These are phyloP conservation scores for Chionoecetes opilio DNA, from an alignment of 1,140 invertebrate genomes.

Conservation along the genomic window DNA sequence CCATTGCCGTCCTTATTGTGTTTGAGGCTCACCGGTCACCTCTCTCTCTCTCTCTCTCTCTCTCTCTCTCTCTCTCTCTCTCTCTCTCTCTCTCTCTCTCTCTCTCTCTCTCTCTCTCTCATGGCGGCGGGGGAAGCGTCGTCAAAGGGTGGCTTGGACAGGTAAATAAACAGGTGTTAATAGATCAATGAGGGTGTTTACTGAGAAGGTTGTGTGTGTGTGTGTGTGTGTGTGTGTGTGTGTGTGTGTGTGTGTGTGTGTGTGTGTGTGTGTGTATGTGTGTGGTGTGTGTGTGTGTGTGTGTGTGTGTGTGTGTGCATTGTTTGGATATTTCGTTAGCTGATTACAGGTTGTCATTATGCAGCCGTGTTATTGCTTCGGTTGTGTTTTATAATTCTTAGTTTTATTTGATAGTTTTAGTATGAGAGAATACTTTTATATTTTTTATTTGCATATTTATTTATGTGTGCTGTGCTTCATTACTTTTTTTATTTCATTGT, in stretches of 20 bases:
- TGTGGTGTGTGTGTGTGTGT: too few relatives aligned
- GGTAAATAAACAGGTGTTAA: not conserved
- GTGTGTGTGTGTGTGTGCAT: too few relatives aligned
- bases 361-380: too few relatives aligned
- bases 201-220: not conserved
- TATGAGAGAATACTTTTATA: not conserved
- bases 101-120: not conserved
- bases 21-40: too few relatives aligned
- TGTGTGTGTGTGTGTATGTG: not conserved
- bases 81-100: not conserved
- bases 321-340: not conserved
- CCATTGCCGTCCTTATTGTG: too few relatives aligned
- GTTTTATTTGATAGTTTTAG: not conserved
- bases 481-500: too few relatives aligned
- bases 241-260: slow-evolving; percentile 14
- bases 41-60: not conserved
- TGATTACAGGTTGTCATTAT: not conserved
- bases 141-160: not conserved
- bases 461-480: not conserved
- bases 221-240: slow-evolving; percentile 27
- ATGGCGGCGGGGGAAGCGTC: not conserved
- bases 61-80: too few relatives aligned
- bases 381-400: not conserved
- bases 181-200: not conserved
- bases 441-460: not conserved